Evolutionary conservation across 2,113 vertebrate species (phyloP).

Genomic region (Hystrix brachyura): DNA sequence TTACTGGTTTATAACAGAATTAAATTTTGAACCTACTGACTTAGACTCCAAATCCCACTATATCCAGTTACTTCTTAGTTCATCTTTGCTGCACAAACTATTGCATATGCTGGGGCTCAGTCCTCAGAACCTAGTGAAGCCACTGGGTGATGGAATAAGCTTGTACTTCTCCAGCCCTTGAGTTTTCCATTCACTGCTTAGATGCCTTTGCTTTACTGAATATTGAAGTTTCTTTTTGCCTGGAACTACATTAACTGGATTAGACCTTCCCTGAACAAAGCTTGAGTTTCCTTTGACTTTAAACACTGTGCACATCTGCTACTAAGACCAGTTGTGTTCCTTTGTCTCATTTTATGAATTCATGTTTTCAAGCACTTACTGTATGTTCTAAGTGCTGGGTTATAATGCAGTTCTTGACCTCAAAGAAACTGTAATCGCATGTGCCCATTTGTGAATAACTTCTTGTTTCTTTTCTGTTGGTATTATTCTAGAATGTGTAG

Average conservation of each 20-base stretch:
- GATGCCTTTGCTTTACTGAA: not conserved
- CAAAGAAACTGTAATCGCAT: not conserved
- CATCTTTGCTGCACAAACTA: not conserved
- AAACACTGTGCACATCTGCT: not conserved
- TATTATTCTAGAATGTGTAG: not conserved
- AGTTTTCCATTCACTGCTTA: not conserved
- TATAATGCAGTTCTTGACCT: not conserved
- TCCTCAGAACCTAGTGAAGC: not conserved
- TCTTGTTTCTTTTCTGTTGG: not conserved
- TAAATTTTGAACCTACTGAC: not conserved
- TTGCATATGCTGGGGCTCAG: not conserved
- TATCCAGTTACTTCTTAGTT: not conserved
- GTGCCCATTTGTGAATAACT: not conserved
- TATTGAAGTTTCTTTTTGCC: not conserved
- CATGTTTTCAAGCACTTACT: not conserved
- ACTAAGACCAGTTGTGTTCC: not conserved
- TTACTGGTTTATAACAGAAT: not conserved
- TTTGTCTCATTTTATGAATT: not conserved
- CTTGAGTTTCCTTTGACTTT: not conserved
- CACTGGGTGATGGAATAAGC: not conserved
- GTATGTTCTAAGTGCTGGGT: not conserved
- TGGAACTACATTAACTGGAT: not conserved
- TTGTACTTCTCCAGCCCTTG: not conserved
- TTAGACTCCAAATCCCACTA: not conserved
- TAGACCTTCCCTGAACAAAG: not conserved